Evolutionary conservation across 2,888 invertebrate genomes (phyloP), one percentile per base, ranked within the genome.

Genomic region (Napeogenes inachia): DNA sequence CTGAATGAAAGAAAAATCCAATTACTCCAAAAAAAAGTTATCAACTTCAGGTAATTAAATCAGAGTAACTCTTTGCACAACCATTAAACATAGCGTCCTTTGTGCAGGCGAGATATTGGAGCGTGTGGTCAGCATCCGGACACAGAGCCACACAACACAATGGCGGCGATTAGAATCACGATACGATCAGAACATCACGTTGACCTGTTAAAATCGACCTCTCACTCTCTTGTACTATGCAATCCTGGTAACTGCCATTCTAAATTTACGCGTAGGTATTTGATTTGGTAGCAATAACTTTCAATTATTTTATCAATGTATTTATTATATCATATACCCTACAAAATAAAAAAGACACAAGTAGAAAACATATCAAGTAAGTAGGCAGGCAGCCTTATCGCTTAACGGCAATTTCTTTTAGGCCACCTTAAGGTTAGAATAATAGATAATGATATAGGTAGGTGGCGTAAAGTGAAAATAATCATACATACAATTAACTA

Each of bases 61-160:
- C 58, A 46, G 32, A n/a, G 54, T 65, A 21, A 30, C n/a, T 10
- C n/a, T 50, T 55, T 57, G 59, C 71, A 64, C 72, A 79, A 60
- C 78, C 78, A 79, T 63, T 57, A 70, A 71, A 71, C 65, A 66
- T 65, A 62, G 72, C 62, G 53, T 53, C 62, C 60, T 64, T 60
- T 67, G 63, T 67, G 71, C 63, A 58, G 63, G 80, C 77, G 81
- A 77, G 80, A 82, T 80, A 80, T 81, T 78, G 79, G 77, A 83
- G 76, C 82, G 80, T 82, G 82, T 78, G 83, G 84, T 80, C 78
- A 75, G 79, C 80, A 80, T 84, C 86, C 84, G 84, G 80, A 72
- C 75, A 72, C 65, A 50, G 50, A 50, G 50, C 50, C 50, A 30
- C 47, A 21, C 50, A 30, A 71, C 75, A 86, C 85, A 85, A 85